Evolutionary conservation across 2,888 invertebrate species (phyloP).

Genomic region (Hartigia nigra): DNA sequence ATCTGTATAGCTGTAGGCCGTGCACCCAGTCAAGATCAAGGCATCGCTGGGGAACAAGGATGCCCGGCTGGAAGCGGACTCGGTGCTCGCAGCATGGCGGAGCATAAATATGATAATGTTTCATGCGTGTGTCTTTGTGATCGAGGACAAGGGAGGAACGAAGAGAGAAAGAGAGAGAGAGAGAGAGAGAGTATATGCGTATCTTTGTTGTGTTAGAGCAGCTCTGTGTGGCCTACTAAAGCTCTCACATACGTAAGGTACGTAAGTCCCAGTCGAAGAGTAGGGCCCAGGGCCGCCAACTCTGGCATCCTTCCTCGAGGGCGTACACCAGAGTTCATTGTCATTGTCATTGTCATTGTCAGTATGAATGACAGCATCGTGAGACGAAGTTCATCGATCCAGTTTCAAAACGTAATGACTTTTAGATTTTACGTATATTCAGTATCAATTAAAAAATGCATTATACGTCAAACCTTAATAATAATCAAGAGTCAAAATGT

Average conservation of each 20-base stretch:
- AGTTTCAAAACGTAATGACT: neutral
- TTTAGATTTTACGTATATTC: neutral
- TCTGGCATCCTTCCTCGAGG: neutral
- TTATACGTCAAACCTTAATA: neutral
- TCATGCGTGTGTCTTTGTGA: constrained; percentile 15
- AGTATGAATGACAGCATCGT: neutral
- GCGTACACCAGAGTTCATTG: constrained; percentile 3
- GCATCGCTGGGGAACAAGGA: constrained; percentile 29
- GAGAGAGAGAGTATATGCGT: neutral
- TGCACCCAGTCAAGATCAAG: constrained; percentile 57
- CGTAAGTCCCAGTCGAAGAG: constrained; percentile 24
- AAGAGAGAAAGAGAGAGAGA: neutral
- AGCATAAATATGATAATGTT: constrained; percentile 31
- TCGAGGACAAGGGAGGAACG: constrained; percentile 2
- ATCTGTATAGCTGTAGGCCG: constrained; percentile 31
- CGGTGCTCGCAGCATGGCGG: constrained; percentile 12
- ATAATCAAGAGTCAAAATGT: neutral
- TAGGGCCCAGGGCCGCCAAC: constrained; percentile 28
- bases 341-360: neutral
- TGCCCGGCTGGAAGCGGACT: constrained; percentile 6
- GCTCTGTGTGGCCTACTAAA: constrained; percentile 49
- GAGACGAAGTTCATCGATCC: neutral
- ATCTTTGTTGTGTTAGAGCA: neutral
- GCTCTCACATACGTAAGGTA: constrained; percentile 17
- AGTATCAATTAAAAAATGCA: neutral